Conservation (phyloP, 2,113 vertebrate genomes). For the Oncorhynchus kisutch region DNA sequence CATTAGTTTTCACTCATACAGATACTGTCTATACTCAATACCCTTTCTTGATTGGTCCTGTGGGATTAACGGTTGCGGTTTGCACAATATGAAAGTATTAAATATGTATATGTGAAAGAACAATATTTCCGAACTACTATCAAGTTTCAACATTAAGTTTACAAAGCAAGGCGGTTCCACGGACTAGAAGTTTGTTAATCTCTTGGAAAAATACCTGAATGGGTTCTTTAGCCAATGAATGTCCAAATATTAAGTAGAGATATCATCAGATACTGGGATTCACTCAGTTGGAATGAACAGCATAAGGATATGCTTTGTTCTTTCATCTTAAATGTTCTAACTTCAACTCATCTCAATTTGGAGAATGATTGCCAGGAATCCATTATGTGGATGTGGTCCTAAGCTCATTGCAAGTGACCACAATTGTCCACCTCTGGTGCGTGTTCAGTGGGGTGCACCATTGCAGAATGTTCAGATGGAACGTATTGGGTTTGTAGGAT, state of each 20-base stretch:
- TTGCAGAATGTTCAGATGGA: no score
- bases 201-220: not conserved
- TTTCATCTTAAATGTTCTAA: not conserved
- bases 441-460: no score
- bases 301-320: constrained; percentile 12
- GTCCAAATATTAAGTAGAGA: constrained; percentile 1
- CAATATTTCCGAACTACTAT: constrained; percentile 3
- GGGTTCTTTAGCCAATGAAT: constrained; percentile 15
- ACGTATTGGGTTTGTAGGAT: no score
- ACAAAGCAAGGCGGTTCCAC: not conserved
- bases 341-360: not conserved
- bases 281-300: constrained; percentile 15
- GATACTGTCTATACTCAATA: constrained; percentile 22
- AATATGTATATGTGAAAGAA: constrained; percentile 61
- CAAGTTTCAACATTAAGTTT: not conserved
- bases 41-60: constrained; percentile 39
- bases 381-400: constrained; percentile 25
- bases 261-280: not conserved
- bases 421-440: not conserved
- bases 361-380: not conserved
- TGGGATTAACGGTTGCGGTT: constrained; percentile 61
- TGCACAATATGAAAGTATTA: constrained; percentile 62
- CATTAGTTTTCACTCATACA: not conserved
- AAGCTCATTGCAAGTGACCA: constrained; percentile 3
- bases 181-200: not conserved